A percentile compares a stretch with the other conserved stretches of the same genome.
Conservation (phyloP, 2,797 vertebrate species). For the Trichosurus vulpecula region DNA sequence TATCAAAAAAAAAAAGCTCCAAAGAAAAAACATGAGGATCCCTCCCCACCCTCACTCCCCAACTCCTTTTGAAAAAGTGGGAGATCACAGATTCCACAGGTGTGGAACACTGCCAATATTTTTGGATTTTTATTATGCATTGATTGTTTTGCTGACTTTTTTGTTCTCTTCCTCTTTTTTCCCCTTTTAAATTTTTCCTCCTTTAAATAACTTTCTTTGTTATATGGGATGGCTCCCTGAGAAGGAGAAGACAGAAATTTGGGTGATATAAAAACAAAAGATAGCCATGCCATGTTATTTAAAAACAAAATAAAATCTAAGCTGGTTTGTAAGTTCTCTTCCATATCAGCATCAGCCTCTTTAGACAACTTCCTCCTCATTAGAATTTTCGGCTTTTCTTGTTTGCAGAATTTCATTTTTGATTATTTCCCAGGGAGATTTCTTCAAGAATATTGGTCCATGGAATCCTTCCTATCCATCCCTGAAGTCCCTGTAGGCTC, state of each 20-base stretch:
- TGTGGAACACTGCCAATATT: not conserved
- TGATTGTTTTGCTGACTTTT: not conserved
- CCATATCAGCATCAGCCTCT: not conserved
- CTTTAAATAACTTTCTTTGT: not conserved
- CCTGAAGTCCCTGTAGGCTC: not conserved
- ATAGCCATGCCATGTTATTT: not conserved
- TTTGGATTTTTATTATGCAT: not conserved
- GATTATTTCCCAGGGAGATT: not conserved
- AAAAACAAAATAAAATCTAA: not conserved
- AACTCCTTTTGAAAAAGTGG: not conserved
- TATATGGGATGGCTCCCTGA: not conserved
- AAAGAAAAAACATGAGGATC: not conserved
- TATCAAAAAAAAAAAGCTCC: not conserved
- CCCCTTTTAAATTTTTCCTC: not conserved
- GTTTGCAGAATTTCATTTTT: not conserved
- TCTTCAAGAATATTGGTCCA: not conserved
- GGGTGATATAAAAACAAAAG: not conserved
- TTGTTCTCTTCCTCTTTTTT: not conserved
- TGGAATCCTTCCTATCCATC: not conserved
- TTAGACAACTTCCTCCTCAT: not conserved
- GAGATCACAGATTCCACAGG: not conserved
- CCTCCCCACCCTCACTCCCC: not conserved
- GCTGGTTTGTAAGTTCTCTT: not conserved
- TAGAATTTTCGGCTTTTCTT: not conserved
- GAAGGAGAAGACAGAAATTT: not conserved